A percentile compares a stretch with the other conserved stretches of the same genome.
phyloP scores from a whole-genome alignment of 2,797 vertebrate species.

The Acestrorhynchus altus region DNA sequence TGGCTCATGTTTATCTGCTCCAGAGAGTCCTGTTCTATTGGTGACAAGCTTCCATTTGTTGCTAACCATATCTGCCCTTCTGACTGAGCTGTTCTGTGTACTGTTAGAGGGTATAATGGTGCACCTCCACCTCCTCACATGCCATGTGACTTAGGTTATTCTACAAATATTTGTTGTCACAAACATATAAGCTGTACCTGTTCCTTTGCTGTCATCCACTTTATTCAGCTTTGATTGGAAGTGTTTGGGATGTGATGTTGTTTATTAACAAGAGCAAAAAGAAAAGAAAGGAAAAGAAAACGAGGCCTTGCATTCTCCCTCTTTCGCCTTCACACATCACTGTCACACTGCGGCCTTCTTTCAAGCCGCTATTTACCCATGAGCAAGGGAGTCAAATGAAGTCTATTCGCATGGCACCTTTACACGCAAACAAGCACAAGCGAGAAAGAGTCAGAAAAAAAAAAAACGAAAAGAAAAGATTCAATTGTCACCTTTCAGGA shows the following conservation, averaged over 20 bases:
- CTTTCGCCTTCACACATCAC: conserved; percentile 44
- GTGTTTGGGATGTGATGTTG: conserved; percentile 30
- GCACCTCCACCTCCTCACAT: not conserved
- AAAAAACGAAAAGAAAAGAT: conserved; percentile 57
- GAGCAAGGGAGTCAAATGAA: conserved; percentile 58
- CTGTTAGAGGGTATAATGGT: not conserved
- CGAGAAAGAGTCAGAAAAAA: not conserved
- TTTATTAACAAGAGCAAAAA: conserved; percentile 35
- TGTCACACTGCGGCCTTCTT: conserved; percentile 57
- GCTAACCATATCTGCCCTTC: no score
- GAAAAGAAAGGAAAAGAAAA: not conserved
- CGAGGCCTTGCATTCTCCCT: conserved; percentile 6
- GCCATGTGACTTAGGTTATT: conserved; percentile 6
- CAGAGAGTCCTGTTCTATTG: no score
- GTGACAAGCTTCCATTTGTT: no score
- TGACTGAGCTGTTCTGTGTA: no score
- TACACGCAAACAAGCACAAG: conserved; percentile 51
- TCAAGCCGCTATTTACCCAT: conserved; percentile 61
- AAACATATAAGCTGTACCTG: conserved; percentile 27
- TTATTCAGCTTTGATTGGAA: conserved; percentile 7
- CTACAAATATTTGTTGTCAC: conserved; percentile 36
- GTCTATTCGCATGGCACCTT: conserved; percentile 55
- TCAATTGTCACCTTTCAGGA: conserved; percentile 68
- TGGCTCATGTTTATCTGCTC: no score
- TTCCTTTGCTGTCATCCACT: conserved; percentile 27